phyloP scores from a whole-genome alignment of 2,888 invertebrate genomes.

The Adelphocoris suturalis region DNA sequence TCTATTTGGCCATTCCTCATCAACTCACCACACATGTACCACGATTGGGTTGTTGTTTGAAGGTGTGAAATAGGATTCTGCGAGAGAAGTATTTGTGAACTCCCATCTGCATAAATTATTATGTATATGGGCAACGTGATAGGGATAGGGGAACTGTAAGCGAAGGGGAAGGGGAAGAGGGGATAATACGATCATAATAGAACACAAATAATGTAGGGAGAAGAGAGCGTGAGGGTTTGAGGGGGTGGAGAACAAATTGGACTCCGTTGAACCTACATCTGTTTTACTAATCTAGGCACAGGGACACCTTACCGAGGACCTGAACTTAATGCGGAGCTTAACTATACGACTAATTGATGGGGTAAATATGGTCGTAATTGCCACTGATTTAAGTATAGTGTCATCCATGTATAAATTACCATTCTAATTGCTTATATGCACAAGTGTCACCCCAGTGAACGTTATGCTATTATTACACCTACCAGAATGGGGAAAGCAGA shows the following conservation, averaged over 20 bases:
- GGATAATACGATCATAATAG: not conserved
- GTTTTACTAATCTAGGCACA: conserved; percentile 46
- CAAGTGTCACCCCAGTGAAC: conserved; percentile 19
- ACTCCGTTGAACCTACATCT: conserved; percentile 30
- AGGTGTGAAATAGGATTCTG: not conserved
- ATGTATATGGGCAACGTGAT: not conserved
- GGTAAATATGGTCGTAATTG: conserved; percentile 54
- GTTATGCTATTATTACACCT: conserved; percentile 27
- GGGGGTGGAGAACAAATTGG: conserved; percentile 21
- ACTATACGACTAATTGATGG: conserved; percentile 56
- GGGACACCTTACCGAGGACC: conserved; percentile 35
- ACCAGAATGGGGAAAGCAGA: conserved; percentile 15
- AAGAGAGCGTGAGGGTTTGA: not conserved
- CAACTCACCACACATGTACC: no score
- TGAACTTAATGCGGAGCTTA: conserved; percentile 40
- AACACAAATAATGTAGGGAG: not conserved
- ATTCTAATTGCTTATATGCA: conserved; percentile 49
- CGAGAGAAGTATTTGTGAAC: not conserved
- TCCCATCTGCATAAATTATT: not conserved
- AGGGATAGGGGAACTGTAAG: not conserved
- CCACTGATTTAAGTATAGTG: conserved; percentile 37
- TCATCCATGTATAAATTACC: conserved; percentile 40
- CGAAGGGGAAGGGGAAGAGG: not conserved
- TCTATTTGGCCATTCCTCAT: no score
- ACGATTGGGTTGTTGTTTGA: no score